Evolutionary conservation across 1,140 invertebrate genomes (phyloP).

Genomic region (Trypoxylus dichotomus): DNA sequence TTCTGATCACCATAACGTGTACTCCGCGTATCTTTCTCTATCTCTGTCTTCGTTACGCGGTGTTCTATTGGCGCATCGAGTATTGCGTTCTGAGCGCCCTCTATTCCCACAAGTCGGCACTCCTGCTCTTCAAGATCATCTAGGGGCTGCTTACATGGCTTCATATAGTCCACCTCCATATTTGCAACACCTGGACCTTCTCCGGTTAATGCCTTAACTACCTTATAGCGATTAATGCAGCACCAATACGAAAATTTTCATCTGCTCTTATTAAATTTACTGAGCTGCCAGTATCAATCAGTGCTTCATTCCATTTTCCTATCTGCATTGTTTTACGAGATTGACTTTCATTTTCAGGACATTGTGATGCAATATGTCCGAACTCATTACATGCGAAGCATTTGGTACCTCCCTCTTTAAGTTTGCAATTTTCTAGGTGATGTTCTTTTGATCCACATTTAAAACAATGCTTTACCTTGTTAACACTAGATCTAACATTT

Average conservation of each 20-base stretch:
- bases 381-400: constrained; percentile 26
- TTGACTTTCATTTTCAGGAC: background rate
- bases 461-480: background rate
- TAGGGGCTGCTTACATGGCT: too few species aligned
- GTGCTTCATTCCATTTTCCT: constrained; percentile 14
- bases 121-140: too few species aligned
- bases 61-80: too few species aligned
- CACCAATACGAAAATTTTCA: background rate
- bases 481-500: background rate
- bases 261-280: constrained; percentile 17
- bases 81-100: too few species aligned
- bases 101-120: too few species aligned
- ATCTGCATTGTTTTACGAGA: background rate
- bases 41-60: too few species aligned
- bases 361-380: constrained; percentile 29
- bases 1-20: too few species aligned
- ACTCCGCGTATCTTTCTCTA: too few species aligned
- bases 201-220: too few species aligned
- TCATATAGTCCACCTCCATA: too few species aligned
- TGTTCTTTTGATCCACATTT: constrained; percentile 11
- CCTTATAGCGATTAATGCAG: too few species aligned
- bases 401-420: constrained; percentile 25
- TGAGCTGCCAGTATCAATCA: constrained; percentile 31
- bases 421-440: background rate
- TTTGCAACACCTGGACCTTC: too few species aligned